Evolutionary conservation across 2,113 vertebrate species (phyloP).

Genomic region (Solea senegalensis): DNA sequence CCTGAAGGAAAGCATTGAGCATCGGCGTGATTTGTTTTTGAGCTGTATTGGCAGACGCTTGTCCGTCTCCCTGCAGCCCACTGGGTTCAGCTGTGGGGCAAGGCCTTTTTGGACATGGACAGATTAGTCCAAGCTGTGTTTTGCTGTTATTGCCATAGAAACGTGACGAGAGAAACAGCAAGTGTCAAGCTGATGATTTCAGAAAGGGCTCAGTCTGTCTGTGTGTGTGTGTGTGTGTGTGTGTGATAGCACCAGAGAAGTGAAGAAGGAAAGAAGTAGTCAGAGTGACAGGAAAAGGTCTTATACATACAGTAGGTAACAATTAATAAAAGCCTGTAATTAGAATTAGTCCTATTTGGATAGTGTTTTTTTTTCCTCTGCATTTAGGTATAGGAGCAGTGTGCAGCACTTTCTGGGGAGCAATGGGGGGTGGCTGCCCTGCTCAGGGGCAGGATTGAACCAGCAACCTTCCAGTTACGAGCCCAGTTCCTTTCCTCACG

Average conservation of each 20-base stretch:
- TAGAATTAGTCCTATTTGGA: too few species aligned
- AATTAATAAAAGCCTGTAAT: too few species aligned
- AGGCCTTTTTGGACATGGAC: constrained; percentile 34
- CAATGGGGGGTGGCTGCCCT: too few species aligned
- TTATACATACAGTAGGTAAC: too few species aligned
- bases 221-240: background rate
- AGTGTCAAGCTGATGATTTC: constrained; percentile 37
- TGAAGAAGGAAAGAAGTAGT: constrained; percentile 4
- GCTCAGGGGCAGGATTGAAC: too few species aligned
- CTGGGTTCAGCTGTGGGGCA: constrained; percentile 56
- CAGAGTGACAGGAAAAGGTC: constrained; percentile 2
- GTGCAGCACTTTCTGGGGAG: too few species aligned
- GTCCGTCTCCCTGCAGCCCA: constrained; percentile 12
- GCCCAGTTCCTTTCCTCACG: too few species aligned
- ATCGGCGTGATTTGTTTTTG: constrained; percentile 22
- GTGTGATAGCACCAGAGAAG: constrained; percentile 27
- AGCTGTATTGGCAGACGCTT: constrained; percentile 33
- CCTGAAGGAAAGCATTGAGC: constrained; percentile 16
- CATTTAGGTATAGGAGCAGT: too few species aligned
- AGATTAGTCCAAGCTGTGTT: constrained; percentile 71
- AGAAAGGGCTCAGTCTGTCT: constrained; percentile 1
- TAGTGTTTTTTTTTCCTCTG: too few species aligned
- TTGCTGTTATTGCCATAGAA: constrained; percentile 60
- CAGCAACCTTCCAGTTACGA: too few species aligned
- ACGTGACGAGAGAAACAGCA: constrained; percentile 19